Evolutionary conservation across 92 coral and sea anemone genomes (phyloP), one percentile per base, ranked within the genome.

Genomic region (Actinostola sp.): DNA sequence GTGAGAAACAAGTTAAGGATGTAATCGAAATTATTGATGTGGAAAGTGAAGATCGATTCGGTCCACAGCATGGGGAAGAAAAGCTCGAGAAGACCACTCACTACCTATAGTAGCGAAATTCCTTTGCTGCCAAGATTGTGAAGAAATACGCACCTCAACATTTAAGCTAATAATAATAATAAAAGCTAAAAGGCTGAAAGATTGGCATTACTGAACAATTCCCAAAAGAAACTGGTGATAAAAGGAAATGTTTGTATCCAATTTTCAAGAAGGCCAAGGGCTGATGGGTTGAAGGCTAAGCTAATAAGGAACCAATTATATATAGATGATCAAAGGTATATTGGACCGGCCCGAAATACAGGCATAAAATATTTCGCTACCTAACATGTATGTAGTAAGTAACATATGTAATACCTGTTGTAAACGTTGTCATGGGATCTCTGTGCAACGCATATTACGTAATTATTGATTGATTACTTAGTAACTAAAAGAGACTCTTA

Each of bases 191-290:
- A 49, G 82, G 82, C 11, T 34, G 82, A 8, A 50, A 41, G 7
- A 24, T 82, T 35, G 87, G 78, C 1, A 60, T 82, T n/a, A 53
- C 83, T 14, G 78, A 82, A n/a, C 82, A 82, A 45, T 82, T 75
- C 61, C 88, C 83, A 9, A 78, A 75, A 61, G 78, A 76, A 31
- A 82, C 74, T 25, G 65, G 38, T 0, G 61, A 76, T 7, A 62
- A 21, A 13, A 69, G 83, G 27, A 82, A 82, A 27, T 32, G 45
- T 30, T 61, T 82, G 8, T 66, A 66, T 25, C 88, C 83, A 1
- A 42, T 46, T 0, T 24, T 43, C 42, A 67, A 67, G 64, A 59
- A 82, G 31, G 88, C 83, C 1, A 67, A 72, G 54, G n/a, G 29
- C 35, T 17, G 76, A 48, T 2, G 75, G 82, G 36, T 14, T 69